Base-by-base conservation (phyloP, 2,113 vertebrate genomes). In the Scartelaos histophorus region DNA sequence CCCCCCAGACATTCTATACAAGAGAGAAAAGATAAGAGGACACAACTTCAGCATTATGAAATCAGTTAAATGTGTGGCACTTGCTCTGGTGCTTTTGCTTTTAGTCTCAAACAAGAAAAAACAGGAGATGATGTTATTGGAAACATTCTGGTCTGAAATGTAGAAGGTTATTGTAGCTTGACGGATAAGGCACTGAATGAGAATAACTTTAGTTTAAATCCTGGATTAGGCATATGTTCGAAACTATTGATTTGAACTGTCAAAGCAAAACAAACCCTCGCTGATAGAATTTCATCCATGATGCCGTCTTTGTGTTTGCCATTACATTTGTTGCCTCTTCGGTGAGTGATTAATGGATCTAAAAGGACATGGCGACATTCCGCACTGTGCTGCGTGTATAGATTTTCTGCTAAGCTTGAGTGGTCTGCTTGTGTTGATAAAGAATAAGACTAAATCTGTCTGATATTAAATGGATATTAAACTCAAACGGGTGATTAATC, bases 301-400 rank as follows among this genome's bases (percentile, higher is more conserved):
- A 25, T 25, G 56, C 24, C 15, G 22, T 88, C 84, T 71, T 87
- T 66, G 56, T 69, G 4, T 68, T 79, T 73, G 57, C 73, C 74
- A 80, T 85, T 82, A 79, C 83, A 86, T 71, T 79, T 49, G 60
- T 78, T 45, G 75, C 72, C 74, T 83, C 87, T 83, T 85, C 88
- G 88, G 76, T 49, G 68, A 82, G 68, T 89, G 88, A 92, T 90
- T 91, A 90, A 92, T 91, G 88, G 80, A 89, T 85, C 85, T 72
- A 81, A 88, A 82, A 81, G 81, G 83, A 85, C 85, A 88, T 84
- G 82, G 85, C 85, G 80, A 83, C 81, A 75, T 82, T 25, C 73
- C 80, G 75, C 84, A 82, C 81, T 89, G 79, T 85, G 82, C 72
- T 85, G 78, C 78, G 70, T 84, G 82, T 81, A 88, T 85, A 86